phyloP scores from a whole-genome alignment of 2,888 invertebrate genomes.

The Stenichneumon culpator region DNA sequence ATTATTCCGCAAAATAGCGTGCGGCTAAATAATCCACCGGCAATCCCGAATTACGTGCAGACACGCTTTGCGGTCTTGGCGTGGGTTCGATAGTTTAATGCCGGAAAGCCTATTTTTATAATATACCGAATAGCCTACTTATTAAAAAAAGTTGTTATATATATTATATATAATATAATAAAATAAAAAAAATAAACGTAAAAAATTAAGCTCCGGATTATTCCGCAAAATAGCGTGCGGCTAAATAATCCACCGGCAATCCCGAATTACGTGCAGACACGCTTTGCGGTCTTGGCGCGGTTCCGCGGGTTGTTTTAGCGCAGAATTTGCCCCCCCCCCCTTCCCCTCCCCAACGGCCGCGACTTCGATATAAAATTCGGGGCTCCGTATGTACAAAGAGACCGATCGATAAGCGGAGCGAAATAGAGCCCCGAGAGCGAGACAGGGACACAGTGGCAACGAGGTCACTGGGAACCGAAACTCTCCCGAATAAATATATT shows the following conservation, averaged over 20 bases:
- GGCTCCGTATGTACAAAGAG: constrained; percentile 50
- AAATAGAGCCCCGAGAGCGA: constrained; percentile 44
- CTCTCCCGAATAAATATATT: constrained; percentile 65
- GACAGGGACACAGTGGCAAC: constrained; percentile 48
- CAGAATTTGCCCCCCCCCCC: constrained; percentile 18
- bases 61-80: constrained; percentile 62
- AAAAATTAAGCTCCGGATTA: not conserved
- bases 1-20: not conserved
- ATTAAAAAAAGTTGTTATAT: not conserved
- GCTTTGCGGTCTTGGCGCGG: constrained; percentile 57
- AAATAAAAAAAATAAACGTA: not conserved
- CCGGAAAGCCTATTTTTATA: no score
- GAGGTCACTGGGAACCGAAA: constrained; percentile 63
- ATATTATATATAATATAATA: not conserved
- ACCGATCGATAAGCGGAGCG: constrained; percentile 62
- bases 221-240: not conserved
- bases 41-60: constrained; percentile 60
- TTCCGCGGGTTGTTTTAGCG: constrained; percentile 51
- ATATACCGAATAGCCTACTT: no score
- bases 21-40: constrained; percentile 40
- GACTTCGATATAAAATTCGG: constrained; percentile 57
- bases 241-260: constrained; percentile 49
- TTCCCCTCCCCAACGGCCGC: constrained; percentile 21
- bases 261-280: constrained; percentile 63
- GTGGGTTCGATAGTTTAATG: not conserved